Evolutionary conservation across 2,888 invertebrate species (phyloP).

Genomic region (Cecidostiba fungosa): DNA sequence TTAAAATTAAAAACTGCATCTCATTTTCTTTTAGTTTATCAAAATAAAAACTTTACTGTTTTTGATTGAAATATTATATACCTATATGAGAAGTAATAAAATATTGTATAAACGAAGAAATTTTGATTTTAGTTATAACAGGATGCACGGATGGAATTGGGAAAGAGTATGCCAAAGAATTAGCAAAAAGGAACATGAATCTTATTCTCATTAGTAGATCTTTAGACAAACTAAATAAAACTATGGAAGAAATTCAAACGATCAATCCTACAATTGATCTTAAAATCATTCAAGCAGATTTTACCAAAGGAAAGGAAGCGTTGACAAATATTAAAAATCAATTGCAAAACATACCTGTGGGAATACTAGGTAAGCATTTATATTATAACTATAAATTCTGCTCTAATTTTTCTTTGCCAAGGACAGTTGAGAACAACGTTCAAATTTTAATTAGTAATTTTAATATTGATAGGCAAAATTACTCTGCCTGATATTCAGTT

Average conservation of each 20-base stretch:
- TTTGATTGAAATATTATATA: no score
- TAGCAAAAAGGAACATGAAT: constrained; percentile 89
- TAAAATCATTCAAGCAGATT: constrained; percentile 90
- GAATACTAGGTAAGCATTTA: constrained; percentile 87
- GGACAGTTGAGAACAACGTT: no score
- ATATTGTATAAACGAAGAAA: neutral
- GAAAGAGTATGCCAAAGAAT: constrained; percentile 90
- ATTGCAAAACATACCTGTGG: constrained; percentile 88
- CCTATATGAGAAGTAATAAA: no score
- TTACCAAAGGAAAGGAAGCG: constrained; percentile 84
- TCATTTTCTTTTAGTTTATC: neutral
- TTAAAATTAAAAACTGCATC: neutral
- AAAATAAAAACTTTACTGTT: neutral
- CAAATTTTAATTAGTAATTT: no score
- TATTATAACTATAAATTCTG: neutral
- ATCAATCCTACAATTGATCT: constrained; percentile 82
- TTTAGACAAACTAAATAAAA: constrained; percentile 86
- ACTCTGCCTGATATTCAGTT: no score
- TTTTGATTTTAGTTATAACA: constrained; percentile 88
- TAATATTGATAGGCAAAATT: no score
- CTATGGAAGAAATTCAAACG: constrained; percentile 87
- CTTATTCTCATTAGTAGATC: constrained; percentile 91
- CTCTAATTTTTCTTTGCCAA: no score
- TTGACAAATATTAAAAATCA: constrained; percentile 84
- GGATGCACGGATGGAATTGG: constrained; percentile 96